Percentiles rank a stretch among this genome's conserved stretches.
phyloP scores from a whole-genome alignment of 2,888 invertebrate genomes.

The Euproctis similis region DNA sequence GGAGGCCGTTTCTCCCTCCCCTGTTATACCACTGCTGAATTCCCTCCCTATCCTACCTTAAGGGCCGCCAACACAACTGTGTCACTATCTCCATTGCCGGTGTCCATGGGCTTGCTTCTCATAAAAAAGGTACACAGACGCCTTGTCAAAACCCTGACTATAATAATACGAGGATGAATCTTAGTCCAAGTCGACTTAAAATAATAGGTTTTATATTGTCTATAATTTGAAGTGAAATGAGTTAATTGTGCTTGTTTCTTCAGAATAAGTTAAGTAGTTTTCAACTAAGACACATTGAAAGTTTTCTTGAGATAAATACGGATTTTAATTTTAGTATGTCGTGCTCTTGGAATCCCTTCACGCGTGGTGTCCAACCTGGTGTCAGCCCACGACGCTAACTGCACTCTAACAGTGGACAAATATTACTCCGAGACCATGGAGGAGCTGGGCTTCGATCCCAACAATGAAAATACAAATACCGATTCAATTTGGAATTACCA shows the following conservation, averaged over 20 bases:
- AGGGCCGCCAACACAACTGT: no score
- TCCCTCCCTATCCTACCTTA: no score
- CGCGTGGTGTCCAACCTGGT: constrained; percentile 88
- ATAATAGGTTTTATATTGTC: not conserved
- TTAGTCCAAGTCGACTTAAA: not conserved
- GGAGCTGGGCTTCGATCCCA: constrained; percentile 79
- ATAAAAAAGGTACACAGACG: no score
- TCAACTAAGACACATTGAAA: not conserved
- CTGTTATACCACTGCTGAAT: no score
- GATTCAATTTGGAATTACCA: constrained; percentile 93
- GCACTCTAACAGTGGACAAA: constrained; percentile 85
- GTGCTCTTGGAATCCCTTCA: constrained; percentile 87
- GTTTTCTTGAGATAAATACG: not conserved
- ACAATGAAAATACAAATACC: constrained; percentile 65
- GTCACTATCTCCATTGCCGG: no score
- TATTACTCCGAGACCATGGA: constrained; percentile 81
- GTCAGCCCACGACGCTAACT: constrained; percentile 90
- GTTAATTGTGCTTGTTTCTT: not conserved
- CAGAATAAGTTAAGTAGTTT: no score
- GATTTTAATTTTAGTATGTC: constrained; percentile 75
- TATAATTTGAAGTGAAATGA: not conserved
- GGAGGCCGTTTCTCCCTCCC: no score
- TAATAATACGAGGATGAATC: no score
- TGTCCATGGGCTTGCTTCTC: no score
- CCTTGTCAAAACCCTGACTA: no score